These are phyloP conservation scores for Autographa gamma DNA, from an alignment of 2,888 invertebrate species.

Conservation along the genomic window DNA sequence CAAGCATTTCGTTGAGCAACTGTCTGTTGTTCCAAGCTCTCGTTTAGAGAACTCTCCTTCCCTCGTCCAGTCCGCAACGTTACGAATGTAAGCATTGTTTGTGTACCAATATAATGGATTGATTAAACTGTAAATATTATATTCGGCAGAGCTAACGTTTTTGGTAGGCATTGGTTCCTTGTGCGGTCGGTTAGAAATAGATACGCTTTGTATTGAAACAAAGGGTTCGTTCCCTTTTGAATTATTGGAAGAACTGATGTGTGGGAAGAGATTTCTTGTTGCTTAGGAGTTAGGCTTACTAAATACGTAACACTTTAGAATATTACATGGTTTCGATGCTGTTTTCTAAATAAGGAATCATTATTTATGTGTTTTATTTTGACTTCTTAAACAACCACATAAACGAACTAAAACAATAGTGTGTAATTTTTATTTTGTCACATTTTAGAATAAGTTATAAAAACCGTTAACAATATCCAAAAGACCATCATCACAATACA, in stretches of 20 bases:
- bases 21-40: slow-evolving; percentile 8
- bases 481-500: too few species aligned
- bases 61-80: slow-evolving; percentile 57
- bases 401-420: too few species aligned
- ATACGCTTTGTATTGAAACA: slow-evolving; percentile 31
- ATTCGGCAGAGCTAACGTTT: slow-evolving; percentile 42
- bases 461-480: too few species aligned
- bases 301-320: background rate
- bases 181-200: background rate
- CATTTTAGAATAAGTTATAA: too few species aligned
- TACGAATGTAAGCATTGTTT: slow-evolving; percentile 63
- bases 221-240: slow-evolving; percentile 16
- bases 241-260: slow-evolving; percentile 1
- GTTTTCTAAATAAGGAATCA: too few species aligned
- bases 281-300: background rate
- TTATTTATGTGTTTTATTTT: too few species aligned
- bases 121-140: slow-evolving; percentile 72
- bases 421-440: too few species aligned
- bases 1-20: too few species aligned
- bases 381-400: too few species aligned
- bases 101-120: slow-evolving; percentile 71
- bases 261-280: too few species aligned
- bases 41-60: slow-evolving; percentile 31
- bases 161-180: slow-evolving; percentile 29
- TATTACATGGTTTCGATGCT: too few species aligned